Conservation (phyloP, 2,113 vertebrate genomes). For the Columba janthina region DNA sequence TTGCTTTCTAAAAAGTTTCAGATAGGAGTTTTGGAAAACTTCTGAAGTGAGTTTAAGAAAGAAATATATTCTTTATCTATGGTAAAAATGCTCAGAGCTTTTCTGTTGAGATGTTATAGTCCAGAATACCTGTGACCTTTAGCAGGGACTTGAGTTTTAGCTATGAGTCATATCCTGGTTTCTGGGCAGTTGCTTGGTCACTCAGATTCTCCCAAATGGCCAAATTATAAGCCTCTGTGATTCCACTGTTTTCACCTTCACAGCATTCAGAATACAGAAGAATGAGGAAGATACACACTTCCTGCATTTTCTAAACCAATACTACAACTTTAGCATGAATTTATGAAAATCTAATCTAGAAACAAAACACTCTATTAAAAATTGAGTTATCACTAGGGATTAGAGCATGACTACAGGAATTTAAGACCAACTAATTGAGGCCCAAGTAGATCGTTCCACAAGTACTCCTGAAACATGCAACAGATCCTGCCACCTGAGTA, state of each 20-base stretch:
- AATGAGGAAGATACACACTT: neutral
- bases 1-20: neutral
- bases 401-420: constrained; percentile 27
- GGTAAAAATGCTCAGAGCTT: neutral
- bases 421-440: constrained; percentile 29
- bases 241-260: neutral
- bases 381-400: constrained; percentile 25
- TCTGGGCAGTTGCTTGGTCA: neutral
- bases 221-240: neutral
- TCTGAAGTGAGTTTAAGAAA: neutral
- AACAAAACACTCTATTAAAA: constrained; percentile 60
- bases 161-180: neutral
- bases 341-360: constrained; percentile 65
- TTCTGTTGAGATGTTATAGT: neutral
- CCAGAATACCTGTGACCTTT: neutral
- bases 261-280: neutral
- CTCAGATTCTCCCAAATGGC: neutral
- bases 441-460: neutral
- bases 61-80: neutral
- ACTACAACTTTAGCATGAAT: constrained; percentile 37
- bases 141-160: neutral
- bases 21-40: neutral
- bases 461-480: neutral
- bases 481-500: neutral
- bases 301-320: constrained; percentile 42